Conservation (phyloP, 1,140 invertebrate species). For the Varroa destructor region DNA sequence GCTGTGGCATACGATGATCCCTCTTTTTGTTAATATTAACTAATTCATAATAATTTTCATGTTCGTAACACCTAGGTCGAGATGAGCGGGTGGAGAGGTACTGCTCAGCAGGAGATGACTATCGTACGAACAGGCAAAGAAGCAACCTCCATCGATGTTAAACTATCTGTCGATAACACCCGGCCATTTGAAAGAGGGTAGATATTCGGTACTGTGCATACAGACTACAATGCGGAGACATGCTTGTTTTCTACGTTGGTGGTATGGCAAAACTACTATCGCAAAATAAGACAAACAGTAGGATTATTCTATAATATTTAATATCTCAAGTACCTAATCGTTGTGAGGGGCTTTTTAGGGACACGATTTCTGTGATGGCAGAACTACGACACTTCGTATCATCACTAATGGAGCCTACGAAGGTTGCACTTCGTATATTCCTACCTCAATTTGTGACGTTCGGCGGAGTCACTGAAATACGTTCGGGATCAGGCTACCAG, state of each 20-base stretch:
- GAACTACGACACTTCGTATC: constrained; percentile 1
- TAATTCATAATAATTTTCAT: too few species aligned
- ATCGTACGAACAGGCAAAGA: constrained; percentile 13
- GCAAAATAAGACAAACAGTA: too few species aligned
- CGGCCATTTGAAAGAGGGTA: constrained; percentile 13
- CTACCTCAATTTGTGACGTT: constrained; percentile 16
- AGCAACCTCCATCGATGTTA: constrained; percentile 21
- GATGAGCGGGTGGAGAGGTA: constrained; percentile 1
- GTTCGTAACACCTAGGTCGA: not conserved
- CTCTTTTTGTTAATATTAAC: too few species aligned
- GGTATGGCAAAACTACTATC: too few species aligned
- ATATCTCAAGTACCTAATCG: too few species aligned
- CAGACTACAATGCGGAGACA: too few species aligned
- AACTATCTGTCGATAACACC: not conserved
- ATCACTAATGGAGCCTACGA: constrained; percentile 19
- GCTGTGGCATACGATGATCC: too few species aligned
- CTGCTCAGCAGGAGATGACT: not conserved
- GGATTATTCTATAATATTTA: too few species aligned
- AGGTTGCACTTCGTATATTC: constrained; percentile 1
- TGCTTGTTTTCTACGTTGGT: too few species aligned
- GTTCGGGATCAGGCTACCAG: constrained; percentile 9
- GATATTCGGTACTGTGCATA: too few species aligned
- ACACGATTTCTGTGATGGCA: constrained; percentile 5
- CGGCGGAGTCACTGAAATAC: constrained; percentile 16
- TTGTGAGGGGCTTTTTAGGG: not conserved